Conservation (phyloP, 2,113 vertebrate species). For the Oncorhynchus gorbuscha region DNA sequence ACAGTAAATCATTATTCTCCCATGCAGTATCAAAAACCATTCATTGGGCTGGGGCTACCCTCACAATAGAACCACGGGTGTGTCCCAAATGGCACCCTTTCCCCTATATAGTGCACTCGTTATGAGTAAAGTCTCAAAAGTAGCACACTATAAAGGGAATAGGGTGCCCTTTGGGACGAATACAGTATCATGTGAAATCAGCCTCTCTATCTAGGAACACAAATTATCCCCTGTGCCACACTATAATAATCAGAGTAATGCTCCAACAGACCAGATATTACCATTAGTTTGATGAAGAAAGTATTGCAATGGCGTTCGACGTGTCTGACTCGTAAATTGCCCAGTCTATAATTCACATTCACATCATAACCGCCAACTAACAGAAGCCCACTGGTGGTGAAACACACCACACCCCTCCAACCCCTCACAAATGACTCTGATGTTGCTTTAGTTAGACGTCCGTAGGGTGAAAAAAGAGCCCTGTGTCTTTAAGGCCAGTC, state of each 20-base stretch:
- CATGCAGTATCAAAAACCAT: neutral
- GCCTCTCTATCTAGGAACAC: neutral
- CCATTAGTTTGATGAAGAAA: neutral
- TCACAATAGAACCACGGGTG: too few relatives aligned
- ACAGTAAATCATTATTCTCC: neutral
- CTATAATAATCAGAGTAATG: neutral
- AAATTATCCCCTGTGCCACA: neutral
- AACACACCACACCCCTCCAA: neutral
- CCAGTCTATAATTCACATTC: neutral
- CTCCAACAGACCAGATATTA: neutral
- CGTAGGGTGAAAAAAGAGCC: constrained; percentile 41
- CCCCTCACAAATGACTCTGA: constrained; percentile 1
- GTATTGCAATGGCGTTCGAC: neutral
- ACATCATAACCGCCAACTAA: constrained; percentile 1
- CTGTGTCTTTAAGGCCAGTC: constrained; percentile 70
- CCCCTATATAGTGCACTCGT: too few relatives aligned
- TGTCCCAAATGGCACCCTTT: too few relatives aligned
- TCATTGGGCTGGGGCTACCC: neutral
- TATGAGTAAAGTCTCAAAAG: too few relatives aligned
- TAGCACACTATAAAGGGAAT: too few relatives aligned
- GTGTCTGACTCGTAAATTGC: neutral
- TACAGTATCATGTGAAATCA: neutral
- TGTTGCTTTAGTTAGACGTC: neutral
- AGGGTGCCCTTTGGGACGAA: too few relatives aligned
- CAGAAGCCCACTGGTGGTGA: neutral